Evolutionary conservation across 30 jellyfish, hydroid and myxozoan species (phyloP), one percentile per base, ranked within the genome.

Genomic region (Cassiopea andromeda): DNA sequence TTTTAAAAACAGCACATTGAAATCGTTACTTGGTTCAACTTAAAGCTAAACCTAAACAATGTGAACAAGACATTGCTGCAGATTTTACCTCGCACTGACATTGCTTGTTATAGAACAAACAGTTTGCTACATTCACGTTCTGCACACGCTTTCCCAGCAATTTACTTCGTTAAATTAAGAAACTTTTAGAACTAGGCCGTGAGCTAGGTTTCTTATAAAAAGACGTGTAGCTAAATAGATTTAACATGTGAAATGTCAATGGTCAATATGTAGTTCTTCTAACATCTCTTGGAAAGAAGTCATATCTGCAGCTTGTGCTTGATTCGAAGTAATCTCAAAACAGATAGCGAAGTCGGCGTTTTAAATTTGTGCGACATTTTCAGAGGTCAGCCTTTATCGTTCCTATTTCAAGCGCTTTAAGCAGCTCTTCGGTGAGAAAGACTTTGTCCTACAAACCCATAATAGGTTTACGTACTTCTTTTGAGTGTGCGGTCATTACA

Each of bases 351-450:
- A 70, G 59, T 81, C 90, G 90, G 90, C 90, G 43, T 81, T 49
- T 48, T 72, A 18, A 61, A 81, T 48, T 81, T 81, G 82, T 81
- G 90, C 67, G 90, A 81, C 82, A 81, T 61, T 58, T 18, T 81
- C 80, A 50, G 66, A 81, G 82, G 90, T 48, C 80, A 81, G 80
- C 80, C 80, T 81, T 45, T 69, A 61, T 70, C 82, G 80, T 70
- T 49, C 69, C 47, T 66, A 69, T 77, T 77, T 49, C 86, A 77
- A 9, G 86, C 74, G 44, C 38, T 64, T 12, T 66, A 70, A 81
- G 90, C 78, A 81, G 90, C 90, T 69, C 82, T 81, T 69, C 46
- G 90, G 82, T 81, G 90, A 81, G 90, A 19, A 81, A 19, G 80
- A 59, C 90, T 70, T 81, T 81, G 46, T 68, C 90, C 67, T 73